A percentile compares a stretch with the other conserved stretches of the same genome.
Evolutionary conservation across 2,113 vertebrate genomes (phyloP).

Genomic region (Lontra canadensis): DNA sequence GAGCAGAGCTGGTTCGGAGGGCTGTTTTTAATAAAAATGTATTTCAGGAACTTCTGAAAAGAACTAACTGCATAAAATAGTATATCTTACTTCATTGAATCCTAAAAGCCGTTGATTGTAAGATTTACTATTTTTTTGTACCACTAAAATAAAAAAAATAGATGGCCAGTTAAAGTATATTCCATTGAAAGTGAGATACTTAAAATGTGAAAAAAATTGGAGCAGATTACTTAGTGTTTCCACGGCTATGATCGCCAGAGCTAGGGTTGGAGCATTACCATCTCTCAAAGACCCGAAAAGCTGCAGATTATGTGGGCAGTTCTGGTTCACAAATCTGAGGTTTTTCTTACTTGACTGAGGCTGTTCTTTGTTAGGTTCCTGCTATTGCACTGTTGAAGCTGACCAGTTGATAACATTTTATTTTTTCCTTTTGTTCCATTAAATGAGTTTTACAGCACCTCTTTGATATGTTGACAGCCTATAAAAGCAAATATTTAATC

Average conservation of each 20-base stretch:
- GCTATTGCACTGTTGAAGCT: background rate
- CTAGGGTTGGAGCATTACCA: rapidly evolving
- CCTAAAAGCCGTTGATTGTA: background rate
- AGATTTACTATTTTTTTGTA: background rate
- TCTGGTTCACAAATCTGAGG: background rate
- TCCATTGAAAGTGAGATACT: background rate
- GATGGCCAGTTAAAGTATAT: background rate
- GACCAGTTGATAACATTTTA: background rate
- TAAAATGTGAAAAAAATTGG: background rate
- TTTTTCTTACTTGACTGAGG: background rate
- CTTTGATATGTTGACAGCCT: background rate
- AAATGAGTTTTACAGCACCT: background rate
- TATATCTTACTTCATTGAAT: background rate
- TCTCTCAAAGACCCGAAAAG: background rate
- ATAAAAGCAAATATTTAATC: background rate
- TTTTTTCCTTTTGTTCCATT: background rate
- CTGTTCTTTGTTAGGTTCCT: background rate
- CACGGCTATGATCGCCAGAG: background rate
- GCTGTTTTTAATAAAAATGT: background rate
- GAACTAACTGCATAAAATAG: background rate
- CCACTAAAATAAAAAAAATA: background rate
- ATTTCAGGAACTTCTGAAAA: background rate
- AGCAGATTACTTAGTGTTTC: background rate
- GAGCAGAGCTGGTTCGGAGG: background rate
- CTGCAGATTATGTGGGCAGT: background rate